phyloP scores from a whole-genome alignment of 1,140 invertebrate species.

The Bombus huntii region DNA sequence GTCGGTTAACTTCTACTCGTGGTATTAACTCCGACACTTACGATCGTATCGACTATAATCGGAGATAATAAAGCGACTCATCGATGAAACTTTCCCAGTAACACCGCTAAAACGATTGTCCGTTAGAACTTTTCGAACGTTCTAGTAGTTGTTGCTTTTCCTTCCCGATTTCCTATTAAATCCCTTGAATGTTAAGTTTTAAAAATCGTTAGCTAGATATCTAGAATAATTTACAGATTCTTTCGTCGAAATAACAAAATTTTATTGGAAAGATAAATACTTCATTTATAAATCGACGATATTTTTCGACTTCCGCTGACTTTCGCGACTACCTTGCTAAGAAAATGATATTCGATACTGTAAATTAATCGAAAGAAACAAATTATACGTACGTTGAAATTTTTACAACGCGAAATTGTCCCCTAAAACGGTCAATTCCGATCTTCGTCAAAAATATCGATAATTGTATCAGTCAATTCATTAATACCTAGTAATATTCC shows the following conservation, averaged over 20 bases:
- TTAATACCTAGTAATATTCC: background rate
- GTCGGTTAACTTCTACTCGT: background rate
- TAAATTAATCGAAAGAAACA: too few species aligned
- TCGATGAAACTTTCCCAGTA: background rate
- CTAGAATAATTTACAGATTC: too few species aligned
- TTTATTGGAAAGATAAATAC: too few species aligned
- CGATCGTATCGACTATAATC: constrained; percentile 1
- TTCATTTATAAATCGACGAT: too few species aligned
- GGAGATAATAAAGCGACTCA: background rate
- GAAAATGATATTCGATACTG: too few species aligned
- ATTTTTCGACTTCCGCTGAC: fast-evolving
- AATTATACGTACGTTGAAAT: too few species aligned
- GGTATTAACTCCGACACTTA: constrained; percentile 4
- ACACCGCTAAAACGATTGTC: background rate
- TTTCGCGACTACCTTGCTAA: too few species aligned
- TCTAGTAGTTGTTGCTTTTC: background rate
- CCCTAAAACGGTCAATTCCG: too few species aligned
- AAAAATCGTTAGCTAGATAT: too few species aligned
- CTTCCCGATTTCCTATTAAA: background rate
- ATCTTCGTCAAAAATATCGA: background rate
- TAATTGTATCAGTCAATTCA: background rate
- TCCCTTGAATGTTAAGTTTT: too few species aligned
- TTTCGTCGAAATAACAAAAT: too few species aligned
- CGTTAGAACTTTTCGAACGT: background rate
- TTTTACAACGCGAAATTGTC: background rate